Conservation (phyloP, 2,888 invertebrate species). For the Euplexia lucipara region DNA sequence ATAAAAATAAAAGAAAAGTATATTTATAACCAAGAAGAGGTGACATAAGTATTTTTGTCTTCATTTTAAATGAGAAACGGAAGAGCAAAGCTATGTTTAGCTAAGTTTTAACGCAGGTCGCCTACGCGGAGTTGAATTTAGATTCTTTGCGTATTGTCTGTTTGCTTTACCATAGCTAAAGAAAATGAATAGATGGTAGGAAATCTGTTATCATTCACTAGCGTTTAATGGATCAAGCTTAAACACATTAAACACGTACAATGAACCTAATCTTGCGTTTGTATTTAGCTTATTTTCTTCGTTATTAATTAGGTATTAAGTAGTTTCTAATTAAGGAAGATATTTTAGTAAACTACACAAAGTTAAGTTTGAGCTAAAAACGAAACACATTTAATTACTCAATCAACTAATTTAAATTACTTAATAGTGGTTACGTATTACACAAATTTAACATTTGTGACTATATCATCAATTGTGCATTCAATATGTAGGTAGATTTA, state of each 20-base stretch:
- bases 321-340: no score
- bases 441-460: no score
- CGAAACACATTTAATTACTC: no score
- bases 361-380: no score
- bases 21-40: slow-evolving; percentile 34
- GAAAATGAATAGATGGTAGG: slow-evolving; percentile 19
- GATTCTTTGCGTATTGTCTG: slow-evolving; percentile 3
- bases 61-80: slow-evolving; percentile 10
- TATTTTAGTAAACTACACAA: no score
- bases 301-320: no score
- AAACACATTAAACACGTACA: slow-evolving; percentile 21
- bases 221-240: slow-evolving; percentile 13
- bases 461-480: no score
- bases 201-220: slow-evolving; percentile 22
- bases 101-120: slow-evolving; percentile 21
- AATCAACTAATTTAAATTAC: no score
- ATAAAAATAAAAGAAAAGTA: slow-evolving; percentile 57
- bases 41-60: slow-evolving; percentile 34
- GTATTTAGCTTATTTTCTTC: no score
- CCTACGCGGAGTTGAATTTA: slow-evolving; percentile 33
- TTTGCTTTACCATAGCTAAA: slow-evolving; percentile 6
- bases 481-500: no score
- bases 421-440: no score
- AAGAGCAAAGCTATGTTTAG: slow-evolving; percentile 38
- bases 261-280: slow-evolving; percentile 9